Percentiles rank a stretch among this genome's conserved stretches.
These are phyloP conservation scores for Heterotilapia buettikoferi DNA, from an alignment of 2,113 vertebrate genomes.

Conservation along the genomic window DNA sequence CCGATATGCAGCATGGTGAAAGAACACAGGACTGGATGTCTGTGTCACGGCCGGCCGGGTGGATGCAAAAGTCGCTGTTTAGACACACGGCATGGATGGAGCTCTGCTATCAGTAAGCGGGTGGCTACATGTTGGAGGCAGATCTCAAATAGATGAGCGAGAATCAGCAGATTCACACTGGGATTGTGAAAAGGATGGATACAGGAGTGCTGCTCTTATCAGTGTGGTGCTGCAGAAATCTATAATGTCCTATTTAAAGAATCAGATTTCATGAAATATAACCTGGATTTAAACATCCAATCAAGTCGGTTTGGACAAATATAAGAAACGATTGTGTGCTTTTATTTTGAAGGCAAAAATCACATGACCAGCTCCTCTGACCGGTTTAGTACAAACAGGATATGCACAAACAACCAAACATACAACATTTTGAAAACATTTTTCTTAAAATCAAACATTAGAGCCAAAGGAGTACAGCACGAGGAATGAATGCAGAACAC, in stretches of 20 bases:
- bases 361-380: background rate
- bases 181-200: background rate
- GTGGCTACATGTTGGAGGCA: conserved; percentile 7
- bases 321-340: background rate
- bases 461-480: background rate
- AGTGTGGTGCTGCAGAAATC: background rate
- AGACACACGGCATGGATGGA: background rate
- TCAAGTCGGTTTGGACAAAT: background rate
- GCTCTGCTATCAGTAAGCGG: background rate
- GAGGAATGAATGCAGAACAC: background rate
- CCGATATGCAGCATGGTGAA: conserved; percentile 71
- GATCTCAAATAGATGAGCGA: background rate
- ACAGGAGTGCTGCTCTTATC: background rate
- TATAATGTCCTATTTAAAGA: background rate
- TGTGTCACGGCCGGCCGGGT: background rate
- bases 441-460: background rate
- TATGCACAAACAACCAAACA: background rate
- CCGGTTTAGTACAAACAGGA: background rate
- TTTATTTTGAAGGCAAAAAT: background rate
- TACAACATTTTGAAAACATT: background rate
- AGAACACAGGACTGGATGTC: background rate
- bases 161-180: background rate
- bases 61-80: background rate
- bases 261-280: background rate
- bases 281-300: background rate